Conservation (phyloP, 2,888 invertebrate genomes). For the Lasioglossum oenotherae region DNA sequence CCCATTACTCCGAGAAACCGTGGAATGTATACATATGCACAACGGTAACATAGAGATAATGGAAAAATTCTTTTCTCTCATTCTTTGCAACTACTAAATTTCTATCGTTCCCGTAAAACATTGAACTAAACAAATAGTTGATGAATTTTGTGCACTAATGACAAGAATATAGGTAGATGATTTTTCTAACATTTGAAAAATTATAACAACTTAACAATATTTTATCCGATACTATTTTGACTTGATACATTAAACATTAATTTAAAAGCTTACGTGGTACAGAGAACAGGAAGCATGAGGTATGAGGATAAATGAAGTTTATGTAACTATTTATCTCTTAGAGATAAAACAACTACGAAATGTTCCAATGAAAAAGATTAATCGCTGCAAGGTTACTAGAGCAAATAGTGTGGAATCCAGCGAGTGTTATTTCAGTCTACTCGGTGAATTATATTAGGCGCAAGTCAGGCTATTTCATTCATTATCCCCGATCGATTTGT, state of each 20-base stretch:
- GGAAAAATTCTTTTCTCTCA: neutral
- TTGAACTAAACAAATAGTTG: neutral
- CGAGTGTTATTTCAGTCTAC: neutral
- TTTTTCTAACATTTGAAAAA: neutral
- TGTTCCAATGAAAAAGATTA: neutral
- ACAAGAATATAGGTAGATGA: too few species aligned
- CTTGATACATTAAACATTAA: neutral
- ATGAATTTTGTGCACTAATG: neutral
- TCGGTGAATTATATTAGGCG: neutral
- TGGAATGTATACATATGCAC: neutral
- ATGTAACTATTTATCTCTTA: neutral
- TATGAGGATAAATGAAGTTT: neutral
- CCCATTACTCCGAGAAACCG: neutral
- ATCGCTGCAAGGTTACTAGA: too few species aligned
- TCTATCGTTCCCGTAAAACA: too few species aligned
- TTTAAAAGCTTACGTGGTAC: neutral
- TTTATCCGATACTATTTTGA: too few species aligned
- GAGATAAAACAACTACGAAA: neutral
- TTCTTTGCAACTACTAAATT: neutral
- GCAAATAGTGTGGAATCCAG: neutral
- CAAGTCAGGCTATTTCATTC: too few species aligned
- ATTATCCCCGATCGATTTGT: neutral
- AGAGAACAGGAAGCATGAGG: neutral
- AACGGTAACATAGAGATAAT: neutral
- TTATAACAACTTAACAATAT: neutral